Evolutionary conservation across 2,888 invertebrate genomes (phyloP), one percentile per base, ranked within the genome.

Genomic region (Troglohyphantes excavatus): DNA sequence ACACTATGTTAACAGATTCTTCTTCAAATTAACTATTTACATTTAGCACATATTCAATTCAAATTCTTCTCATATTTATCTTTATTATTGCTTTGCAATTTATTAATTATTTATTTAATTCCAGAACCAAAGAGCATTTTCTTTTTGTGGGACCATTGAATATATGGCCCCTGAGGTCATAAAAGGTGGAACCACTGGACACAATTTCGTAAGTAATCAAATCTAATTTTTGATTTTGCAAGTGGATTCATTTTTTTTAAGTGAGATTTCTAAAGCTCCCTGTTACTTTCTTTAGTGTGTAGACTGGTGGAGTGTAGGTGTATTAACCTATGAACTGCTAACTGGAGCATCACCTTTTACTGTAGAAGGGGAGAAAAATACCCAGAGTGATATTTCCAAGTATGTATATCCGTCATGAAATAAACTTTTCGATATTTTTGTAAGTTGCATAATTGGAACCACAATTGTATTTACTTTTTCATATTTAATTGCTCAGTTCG

Each of bases 281-380:
- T 53, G 5, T 53, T 1, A 46, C 43, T 82, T 19, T 88, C 92
- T 92, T 2, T 95, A 97, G 96, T 97, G 98, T 75, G 99, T 98
- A 6, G 99, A 99, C 94, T 99, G 99, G 99, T 99, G 99, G 99
- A 98, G 98, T 39, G 96, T 99, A 7, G 98, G 98, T 7, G 98
- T 99, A 1, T 94, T 99, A 68, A 97, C 98, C 0, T 99, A 98
- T 95, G 99, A 99, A 94, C 95, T 99, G 65, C 94, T 99, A 82
- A 99, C 98, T 0, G 99, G 99, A 79, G 98, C 98, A 7, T 98
- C 98, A 0, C 99, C 99, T 2, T 99, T 99, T 94, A 98, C 99
- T 9, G 97, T 98, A 0, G 98, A 98, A 92, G 98, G 98, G 27
- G 97, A 98, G 93, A 96, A 95, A 93, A 98, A 98, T 94, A 96